A percentile compares a stretch with the other conserved stretches of the same genome.
phyloP scores from a whole-genome alignment of 2,888 invertebrate species.

The Caenorhabditis macrosperma region DNA sequence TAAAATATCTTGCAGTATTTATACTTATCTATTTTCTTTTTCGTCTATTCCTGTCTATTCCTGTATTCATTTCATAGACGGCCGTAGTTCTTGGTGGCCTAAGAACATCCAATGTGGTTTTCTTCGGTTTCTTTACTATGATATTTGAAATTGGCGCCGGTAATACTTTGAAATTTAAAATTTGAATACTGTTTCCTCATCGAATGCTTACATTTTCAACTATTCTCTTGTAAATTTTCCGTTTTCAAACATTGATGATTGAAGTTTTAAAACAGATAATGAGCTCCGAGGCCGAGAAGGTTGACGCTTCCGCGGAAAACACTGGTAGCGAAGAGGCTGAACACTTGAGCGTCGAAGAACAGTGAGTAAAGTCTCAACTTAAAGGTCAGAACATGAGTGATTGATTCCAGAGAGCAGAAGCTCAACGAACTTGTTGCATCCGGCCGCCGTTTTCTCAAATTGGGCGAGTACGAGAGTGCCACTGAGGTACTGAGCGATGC shows the following conservation, averaged over 20 bases:
- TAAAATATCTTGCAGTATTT: no score
- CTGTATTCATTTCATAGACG: no score
- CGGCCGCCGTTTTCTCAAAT: slow-evolving; percentile 36
- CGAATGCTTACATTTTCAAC: no score
- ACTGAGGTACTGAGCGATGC: slow-evolving; percentile 31
- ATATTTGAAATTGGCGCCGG: not conserved
- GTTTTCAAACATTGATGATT: not conserved
- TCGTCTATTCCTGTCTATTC: no score
- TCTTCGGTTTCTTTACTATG: not conserved
- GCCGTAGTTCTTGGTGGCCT: not conserved
- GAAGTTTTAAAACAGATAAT: no score
- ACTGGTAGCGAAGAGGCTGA: not conserved
- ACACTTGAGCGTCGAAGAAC: not conserved
- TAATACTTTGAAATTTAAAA: not conserved
- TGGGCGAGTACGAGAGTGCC: slow-evolving; percentile 12
- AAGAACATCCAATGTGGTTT: not conserved
- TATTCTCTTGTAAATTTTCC: not conserved
- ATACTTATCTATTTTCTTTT: no score
- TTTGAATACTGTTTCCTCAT: no score
- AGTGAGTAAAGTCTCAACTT: not conserved
- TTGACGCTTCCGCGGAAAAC: not conserved
- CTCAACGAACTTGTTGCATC: slow-evolving; percentile 11
- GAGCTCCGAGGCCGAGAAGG: slow-evolving; percentile 5
- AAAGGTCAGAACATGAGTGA: slow-evolving; percentile 7
- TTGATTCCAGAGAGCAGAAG: slow-evolving; percentile 19